A percentile compares a stretch with the other conserved stretches of the same genome.
Evolutionary conservation across 2,797 vertebrate species (phyloP).

Genomic region (Sphenopsis melanotis): DNA sequence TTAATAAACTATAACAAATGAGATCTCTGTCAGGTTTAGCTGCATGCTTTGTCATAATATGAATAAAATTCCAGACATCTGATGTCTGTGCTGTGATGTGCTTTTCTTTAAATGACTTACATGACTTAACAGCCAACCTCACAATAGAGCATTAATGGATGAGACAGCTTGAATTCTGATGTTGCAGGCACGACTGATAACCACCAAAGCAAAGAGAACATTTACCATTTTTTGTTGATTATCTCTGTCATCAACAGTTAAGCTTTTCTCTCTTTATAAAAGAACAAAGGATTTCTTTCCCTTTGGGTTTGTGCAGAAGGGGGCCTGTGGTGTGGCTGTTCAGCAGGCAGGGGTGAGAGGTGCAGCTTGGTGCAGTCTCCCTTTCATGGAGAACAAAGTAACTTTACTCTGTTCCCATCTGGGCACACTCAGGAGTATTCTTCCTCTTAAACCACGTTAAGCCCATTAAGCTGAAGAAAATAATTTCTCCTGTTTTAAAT

Average conservation of each 20-base stretch:
- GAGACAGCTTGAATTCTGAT: neutral
- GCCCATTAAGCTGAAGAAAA: neutral
- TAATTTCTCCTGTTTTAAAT: neutral
- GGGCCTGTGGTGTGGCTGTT: neutral
- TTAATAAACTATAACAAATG: neutral
- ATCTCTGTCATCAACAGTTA: neutral
- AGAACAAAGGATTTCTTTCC: neutral
- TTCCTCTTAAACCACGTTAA: neutral
- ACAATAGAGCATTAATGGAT: neutral
- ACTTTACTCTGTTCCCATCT: neutral
- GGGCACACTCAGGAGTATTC: neutral
- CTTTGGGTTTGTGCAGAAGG: neutral
- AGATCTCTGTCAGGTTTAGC: neutral
- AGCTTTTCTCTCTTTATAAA: neutral
- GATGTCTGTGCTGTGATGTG: neutral
- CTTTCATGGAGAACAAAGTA: neutral
- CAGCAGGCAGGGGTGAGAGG: neutral
- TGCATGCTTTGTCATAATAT: neutral
- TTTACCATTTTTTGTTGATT: neutral
- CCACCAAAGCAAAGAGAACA: neutral
- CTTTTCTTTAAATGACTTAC: neutral
- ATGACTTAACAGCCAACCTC: neutral
- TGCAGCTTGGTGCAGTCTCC: neutral
- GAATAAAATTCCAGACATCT: neutral
- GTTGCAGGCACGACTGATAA: neutral